Evolutionary conservation across 2,888 invertebrate species (phyloP), one percentile per base, ranked within the genome.

Genomic region (Drosophila greeni): DNA sequence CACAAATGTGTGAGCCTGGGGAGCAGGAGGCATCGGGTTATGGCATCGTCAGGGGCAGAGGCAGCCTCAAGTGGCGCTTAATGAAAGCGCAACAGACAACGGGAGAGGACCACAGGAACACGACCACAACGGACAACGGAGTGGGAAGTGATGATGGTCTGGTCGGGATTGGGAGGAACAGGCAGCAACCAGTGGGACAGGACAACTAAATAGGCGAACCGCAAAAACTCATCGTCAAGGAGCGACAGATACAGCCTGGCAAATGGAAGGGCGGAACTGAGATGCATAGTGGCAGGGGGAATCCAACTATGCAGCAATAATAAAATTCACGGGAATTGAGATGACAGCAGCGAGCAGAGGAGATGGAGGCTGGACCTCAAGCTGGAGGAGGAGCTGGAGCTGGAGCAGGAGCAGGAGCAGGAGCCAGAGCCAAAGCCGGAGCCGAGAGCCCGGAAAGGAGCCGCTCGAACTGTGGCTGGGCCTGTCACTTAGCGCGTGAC

Each of bases 1-100:
- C n/a, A 45, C 60, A 59, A 45, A 59, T 60, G 59, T 60, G 59
- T 60, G 59, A 59, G 64, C 42, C 34, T 18, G 40, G 62, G 64
- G 61, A 56, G 26, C n/a, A 11, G 42, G 14, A 14, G 40, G 45
- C 31, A 48, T 33, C 31, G 7, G 33, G 53, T 9, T 29, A 34
- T 23, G 58, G 70, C 75, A 36, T 42, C 56, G 16, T 43, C 57
- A 70, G 73, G 67, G 84, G 84, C 34, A 24, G 79, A 73, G 73
- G 61, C 75, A 68, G 77, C 81, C 78, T 81, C 79, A 76, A 83
- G 84, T 83, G 79, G 59, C 72, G 82, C 84, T 76, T 82, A 75
- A 84, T 79, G 84, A 82, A 78, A 83, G 79, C 82, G 84, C 84
- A 83, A 77, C 78, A 83, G 82, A 68, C 74, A 72, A 66, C 66